Percentiles rank a stretch among this genome's conserved stretches.
phyloP scores from a whole-genome alignment of 2,113 vertebrate genomes.

The Rhagologus leucostigma region DNA sequence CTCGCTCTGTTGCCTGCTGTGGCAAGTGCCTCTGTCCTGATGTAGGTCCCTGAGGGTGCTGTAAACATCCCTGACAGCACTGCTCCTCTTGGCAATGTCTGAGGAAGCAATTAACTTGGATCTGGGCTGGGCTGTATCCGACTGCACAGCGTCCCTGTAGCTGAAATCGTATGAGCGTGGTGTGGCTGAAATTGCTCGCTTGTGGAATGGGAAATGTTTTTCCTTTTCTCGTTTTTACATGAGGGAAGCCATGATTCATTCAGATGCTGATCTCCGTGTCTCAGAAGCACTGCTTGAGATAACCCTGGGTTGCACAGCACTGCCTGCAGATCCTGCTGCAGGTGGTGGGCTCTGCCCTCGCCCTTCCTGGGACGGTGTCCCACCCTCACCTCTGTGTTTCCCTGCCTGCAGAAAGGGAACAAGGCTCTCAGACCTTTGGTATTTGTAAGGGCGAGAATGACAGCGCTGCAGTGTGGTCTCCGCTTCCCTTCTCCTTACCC shows the following conservation, averaged over 20 bases:
- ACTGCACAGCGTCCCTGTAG: background rate
- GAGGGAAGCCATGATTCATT: background rate
- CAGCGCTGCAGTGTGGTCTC: accelerated
- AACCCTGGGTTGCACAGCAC: background rate
- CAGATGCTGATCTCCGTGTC: accelerated
- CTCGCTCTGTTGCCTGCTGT: accelerated
- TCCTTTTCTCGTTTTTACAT: background rate
- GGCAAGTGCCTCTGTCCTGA: background rate
- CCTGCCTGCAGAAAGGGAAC: background rate
- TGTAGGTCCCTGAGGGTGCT: background rate
- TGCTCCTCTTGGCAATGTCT: background rate
- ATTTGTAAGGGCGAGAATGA: background rate
- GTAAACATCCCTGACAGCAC: background rate
- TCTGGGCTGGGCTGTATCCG: background rate
- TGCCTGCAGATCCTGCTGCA: background rate
- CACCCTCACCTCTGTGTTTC: accelerated
- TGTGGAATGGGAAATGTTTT: background rate
- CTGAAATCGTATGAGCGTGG: background rate
- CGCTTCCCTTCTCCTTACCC: background rate
- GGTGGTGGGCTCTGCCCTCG: background rate
- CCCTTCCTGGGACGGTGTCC: background rate
- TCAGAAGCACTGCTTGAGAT: background rate
- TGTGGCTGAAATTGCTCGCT: background rate
- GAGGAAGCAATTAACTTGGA: background rate
- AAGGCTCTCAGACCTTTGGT: background rate